Evolutionary conservation across 2,113 vertebrate genomes (phyloP).

Genomic region (Taurulus bubalis): DNA sequence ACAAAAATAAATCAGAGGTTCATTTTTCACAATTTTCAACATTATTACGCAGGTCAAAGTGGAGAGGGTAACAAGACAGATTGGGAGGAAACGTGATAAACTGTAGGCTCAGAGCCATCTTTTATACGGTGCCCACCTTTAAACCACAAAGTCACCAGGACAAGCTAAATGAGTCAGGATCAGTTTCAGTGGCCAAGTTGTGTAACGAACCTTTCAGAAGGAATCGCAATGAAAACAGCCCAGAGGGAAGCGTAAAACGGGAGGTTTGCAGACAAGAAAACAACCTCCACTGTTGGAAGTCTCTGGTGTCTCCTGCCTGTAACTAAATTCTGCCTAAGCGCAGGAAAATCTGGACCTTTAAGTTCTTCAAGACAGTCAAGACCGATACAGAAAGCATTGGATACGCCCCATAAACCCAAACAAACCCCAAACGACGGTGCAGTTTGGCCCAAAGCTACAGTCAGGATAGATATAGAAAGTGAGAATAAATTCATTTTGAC

Average conservation of each 20-base stretch:
- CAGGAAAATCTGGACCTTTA: slow-evolving; percentile 34
- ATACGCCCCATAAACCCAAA: slow-evolving; percentile 16
- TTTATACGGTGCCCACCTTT: not conserved
- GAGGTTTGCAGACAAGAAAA: slow-evolving; percentile 62
- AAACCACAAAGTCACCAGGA: slow-evolving; percentile 26
- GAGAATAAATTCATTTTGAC: slow-evolving; percentile 25
- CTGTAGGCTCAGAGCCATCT: slow-evolving; percentile 8
- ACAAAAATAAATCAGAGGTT: slow-evolving; percentile 40
- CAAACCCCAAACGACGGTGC: not conserved
- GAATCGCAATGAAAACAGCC: slow-evolving; percentile 33
- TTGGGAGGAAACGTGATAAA: slow-evolving; percentile 1
- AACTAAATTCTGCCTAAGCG: slow-evolving; percentile 49
- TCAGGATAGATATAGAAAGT: not conserved
- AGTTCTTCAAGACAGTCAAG: slow-evolving; percentile 15
- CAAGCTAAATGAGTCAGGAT: slow-evolving; percentile 39
- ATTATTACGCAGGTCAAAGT: not conserved
- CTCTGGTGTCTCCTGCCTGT: slow-evolving; percentile 52
- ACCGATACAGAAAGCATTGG: slow-evolving; percentile 12
- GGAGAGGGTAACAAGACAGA: not conserved
- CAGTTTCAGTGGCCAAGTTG: slow-evolving; percentile 38
- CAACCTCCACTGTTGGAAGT: slow-evolving; percentile 42
- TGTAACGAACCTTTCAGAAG: slow-evolving; percentile 48
- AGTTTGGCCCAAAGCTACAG: slow-evolving; percentile 12
- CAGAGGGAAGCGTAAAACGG: slow-evolving; percentile 53
- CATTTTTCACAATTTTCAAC: not conserved